phyloP scores from a whole-genome alignment of 2,113 vertebrate species.

The Aramus guarauna region DNA sequence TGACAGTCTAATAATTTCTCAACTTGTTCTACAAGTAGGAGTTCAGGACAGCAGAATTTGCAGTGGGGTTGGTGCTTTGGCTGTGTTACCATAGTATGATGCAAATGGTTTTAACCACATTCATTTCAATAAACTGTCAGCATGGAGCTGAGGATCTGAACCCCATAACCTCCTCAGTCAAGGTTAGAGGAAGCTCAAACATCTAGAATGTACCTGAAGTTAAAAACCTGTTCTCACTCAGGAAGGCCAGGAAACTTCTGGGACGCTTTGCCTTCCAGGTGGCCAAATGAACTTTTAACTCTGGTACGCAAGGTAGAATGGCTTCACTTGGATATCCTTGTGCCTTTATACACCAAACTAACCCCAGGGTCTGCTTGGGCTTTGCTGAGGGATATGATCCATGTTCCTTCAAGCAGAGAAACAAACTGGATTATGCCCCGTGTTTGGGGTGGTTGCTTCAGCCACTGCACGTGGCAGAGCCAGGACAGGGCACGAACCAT shows the following conservation, averaged over 20 bases:
- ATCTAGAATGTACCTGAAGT: not conserved
- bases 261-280: not conserved
- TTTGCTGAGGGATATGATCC: not conserved
- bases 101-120: not conserved
- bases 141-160: not conserved
- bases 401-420: not conserved
- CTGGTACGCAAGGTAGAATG: too few species aligned
- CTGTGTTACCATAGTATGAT: accelerated
- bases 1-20: not conserved
- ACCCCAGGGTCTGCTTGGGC: not conserved
- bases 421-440: not conserved
- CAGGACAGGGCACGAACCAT: not conserved
- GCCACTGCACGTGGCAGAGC: not conserved
- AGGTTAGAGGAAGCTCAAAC: not conserved
- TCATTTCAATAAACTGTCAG: not conserved
- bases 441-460: not conserved
- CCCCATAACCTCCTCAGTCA: not conserved
- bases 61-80: not conserved
- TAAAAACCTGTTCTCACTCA: not conserved
- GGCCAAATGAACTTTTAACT: not conserved
- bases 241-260: not conserved
- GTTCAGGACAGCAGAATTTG: not conserved
- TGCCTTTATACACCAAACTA: not conserved
- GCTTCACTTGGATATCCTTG: not conserved
- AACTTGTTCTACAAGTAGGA: not conserved